Percentiles rank a stretch among this genome's conserved stretches.
Conservation (phyloP, 1,140 invertebrate species). For the Agrilus planipennis region DNA sequence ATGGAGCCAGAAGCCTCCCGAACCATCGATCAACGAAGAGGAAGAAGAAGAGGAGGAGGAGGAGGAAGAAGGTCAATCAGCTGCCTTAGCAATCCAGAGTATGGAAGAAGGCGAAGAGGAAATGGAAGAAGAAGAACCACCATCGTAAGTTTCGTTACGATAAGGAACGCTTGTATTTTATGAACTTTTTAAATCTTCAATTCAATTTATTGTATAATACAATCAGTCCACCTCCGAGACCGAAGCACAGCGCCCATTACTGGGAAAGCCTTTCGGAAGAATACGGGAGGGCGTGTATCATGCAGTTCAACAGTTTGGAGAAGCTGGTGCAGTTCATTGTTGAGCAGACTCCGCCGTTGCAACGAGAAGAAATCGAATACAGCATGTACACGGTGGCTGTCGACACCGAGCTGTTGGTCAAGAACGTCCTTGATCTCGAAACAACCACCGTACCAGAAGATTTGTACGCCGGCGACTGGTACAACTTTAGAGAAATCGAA, state of each 20-base stretch:
- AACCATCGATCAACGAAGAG: constrained; percentile 3
- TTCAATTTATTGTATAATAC: too few relatives aligned
- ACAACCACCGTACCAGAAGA: constrained; percentile 12
- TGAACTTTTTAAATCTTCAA: too few relatives aligned
- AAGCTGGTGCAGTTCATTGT: constrained; percentile 23
- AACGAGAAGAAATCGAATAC: constrained; percentile 16
- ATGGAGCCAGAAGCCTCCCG: constrained; percentile 11
- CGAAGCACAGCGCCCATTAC: constrained; percentile 9
- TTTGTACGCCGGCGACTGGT: constrained; percentile 24
- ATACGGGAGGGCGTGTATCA: constrained; percentile 22
- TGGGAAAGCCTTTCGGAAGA: constrained; percentile 11
- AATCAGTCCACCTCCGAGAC: background rate
- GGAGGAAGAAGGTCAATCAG: background rate
- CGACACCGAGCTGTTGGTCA: constrained; percentile 16
- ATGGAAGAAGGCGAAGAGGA: constrained; percentile 7
- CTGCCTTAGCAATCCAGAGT: background rate
- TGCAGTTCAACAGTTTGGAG: constrained; percentile 23
- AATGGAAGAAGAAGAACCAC: constrained; percentile 4
- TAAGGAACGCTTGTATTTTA: too few relatives aligned
- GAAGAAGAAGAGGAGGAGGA: constrained; percentile 8
- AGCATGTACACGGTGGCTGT: constrained; percentile 19
- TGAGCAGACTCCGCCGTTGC: constrained; percentile 22
- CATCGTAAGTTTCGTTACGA: too few relatives aligned
- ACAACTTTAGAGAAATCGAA: constrained; percentile 26
- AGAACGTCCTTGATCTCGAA: constrained; percentile 19